These are phyloP conservation scores for Drosophila pachea DNA, from an alignment of 1,140 invertebrate genomes.

Conservation along the genomic window DNA sequence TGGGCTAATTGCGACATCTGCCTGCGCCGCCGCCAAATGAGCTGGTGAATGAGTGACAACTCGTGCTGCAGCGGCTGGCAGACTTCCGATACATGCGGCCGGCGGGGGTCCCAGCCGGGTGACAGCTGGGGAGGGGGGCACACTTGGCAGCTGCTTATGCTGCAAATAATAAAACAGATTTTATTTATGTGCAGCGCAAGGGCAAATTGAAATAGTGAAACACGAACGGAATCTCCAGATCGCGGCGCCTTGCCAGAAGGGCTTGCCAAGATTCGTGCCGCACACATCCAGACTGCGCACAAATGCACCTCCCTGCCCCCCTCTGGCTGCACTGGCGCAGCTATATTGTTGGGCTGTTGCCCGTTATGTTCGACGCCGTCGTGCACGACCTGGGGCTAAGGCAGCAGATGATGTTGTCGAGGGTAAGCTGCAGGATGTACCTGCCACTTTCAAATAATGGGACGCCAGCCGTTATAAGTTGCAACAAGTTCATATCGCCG, in stretches of 20 bases:
- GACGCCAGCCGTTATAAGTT: constrained; percentile 54
- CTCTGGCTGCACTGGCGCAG: constrained; percentile 3
- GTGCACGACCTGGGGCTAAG: background rate
- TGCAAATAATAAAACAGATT: constrained; percentile 74
- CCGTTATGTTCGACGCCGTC: constrained; percentile 30
- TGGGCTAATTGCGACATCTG: constrained; percentile 68
- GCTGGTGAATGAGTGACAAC: constrained; percentile 17
- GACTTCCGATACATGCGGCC: no score
- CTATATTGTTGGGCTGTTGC: constrained; percentile 27
- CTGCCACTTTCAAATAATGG: constrained; percentile 64
- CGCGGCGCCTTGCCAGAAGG: constrained; percentile 32
- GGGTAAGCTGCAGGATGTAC: constrained; percentile 26
- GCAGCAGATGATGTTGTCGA: constrained; percentile 40
- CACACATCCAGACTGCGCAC: constrained; percentile 13
- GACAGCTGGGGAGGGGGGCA: background rate
- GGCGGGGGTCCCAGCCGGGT: background rate
- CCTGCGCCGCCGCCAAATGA: constrained; percentile 46
- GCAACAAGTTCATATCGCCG: constrained; percentile 58
- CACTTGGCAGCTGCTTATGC: constrained; percentile 51
- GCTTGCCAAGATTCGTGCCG: constrained; percentile 29
- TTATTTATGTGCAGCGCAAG: constrained; percentile 71
- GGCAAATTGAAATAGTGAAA: constrained; percentile 70
- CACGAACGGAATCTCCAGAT: constrained; percentile 46
- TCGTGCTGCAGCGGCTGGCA: background rate
- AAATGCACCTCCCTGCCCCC: constrained; percentile 31